Evolutionary conservation across 2,113 vertebrate genomes (phyloP).

Genomic region (Pteropus alecto): DNA sequence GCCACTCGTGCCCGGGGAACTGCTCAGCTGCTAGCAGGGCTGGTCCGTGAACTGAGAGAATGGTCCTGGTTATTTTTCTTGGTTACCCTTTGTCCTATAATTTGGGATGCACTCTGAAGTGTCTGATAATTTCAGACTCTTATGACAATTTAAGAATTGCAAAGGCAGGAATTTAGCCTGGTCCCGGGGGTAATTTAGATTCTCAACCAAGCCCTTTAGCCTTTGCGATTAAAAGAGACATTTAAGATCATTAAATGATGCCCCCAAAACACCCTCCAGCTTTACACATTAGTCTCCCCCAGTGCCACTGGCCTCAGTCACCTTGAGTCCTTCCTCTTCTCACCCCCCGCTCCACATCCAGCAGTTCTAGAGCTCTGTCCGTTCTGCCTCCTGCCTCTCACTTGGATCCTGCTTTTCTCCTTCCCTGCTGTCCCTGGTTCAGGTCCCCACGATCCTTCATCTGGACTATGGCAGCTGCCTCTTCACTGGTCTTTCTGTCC

Average conservation of each 20-base stretch:
- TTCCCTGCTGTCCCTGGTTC: not conserved
- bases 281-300: not conserved
- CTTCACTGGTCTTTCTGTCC: not conserved
- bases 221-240: constrained; percentile 60
- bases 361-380: not conserved
- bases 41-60: not conserved
- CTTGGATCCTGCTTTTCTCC: not conserved
- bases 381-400: not conserved
- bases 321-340: not conserved
- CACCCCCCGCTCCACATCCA: not conserved
- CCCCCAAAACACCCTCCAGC: constrained; percentile 7
- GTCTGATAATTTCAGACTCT: constrained; percentile 39
- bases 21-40: not conserved
- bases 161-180: constrained; percentile 31
- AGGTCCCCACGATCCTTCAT: not conserved
- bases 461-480: not conserved
- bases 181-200: constrained; percentile 26
- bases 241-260: constrained; percentile 34
- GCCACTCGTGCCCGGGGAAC: not conserved
- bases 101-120: constrained; percentile 13
- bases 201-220: constrained; percentile 43
- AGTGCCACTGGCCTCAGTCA: not conserved
- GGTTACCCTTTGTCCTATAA: constrained; percentile 28
- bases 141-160: constrained; percentile 1
- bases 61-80: not conserved